Percentiles rank a stretch among this genome's conserved stretches.
These are phyloP conservation scores for Rhynchonycteris naso DNA, from an alignment of 2,797 vertebrate species.

Conservation along the genomic window DNA sequence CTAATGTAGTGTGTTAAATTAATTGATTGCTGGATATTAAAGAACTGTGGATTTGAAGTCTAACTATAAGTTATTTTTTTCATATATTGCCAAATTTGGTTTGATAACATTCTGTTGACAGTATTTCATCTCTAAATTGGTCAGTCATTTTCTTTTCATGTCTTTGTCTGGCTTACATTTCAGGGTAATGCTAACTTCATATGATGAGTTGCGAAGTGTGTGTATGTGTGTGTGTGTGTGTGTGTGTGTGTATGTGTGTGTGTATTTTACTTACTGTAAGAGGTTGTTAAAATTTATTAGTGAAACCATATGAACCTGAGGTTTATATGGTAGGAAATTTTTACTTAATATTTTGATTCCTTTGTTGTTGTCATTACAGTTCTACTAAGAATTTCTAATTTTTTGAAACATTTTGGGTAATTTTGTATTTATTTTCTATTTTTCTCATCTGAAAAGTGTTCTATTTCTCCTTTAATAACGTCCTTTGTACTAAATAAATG, in stretches of 20 bases:
- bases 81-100: not conserved
- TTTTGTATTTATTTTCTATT: not conserved
- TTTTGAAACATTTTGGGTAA: not conserved
- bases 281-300: not conserved
- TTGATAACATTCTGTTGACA: not conserved
- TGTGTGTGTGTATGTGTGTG: too few species aligned
- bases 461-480: not conserved
- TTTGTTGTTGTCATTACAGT: not conserved
- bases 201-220: not conserved
- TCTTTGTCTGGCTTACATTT: not conserved
- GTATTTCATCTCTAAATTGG: not conserved
- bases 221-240: too few species aligned
- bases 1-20: not conserved
- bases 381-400: not conserved
- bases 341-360: not conserved
- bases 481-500: not conserved
- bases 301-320: not conserved
- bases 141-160: not conserved
- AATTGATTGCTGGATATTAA: conserved; percentile 35
- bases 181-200: not conserved
- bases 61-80: not conserved
- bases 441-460: not conserved
- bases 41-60: not conserved
- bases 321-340: not conserved
- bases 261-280: not conserved